Evolutionary conservation across 2,888 invertebrate species (phyloP).

Genomic region (Mesorhabditis belari): DNA sequence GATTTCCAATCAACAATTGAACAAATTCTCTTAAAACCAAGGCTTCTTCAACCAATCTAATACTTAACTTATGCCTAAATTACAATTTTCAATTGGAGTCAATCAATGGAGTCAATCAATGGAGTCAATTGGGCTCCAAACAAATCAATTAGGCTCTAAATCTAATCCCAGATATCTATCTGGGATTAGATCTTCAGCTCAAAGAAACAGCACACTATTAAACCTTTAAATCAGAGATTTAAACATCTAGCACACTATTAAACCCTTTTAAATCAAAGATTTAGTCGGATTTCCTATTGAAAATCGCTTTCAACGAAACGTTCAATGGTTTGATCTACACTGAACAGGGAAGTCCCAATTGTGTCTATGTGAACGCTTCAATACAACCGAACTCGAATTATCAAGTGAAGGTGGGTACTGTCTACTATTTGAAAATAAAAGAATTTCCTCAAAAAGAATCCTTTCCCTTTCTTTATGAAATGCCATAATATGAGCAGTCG

Average conservation of each 20-base stretch:
- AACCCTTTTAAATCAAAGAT: not conserved
- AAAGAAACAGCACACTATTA: too few species aligned
- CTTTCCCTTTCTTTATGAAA: not conserved
- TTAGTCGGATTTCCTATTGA: slow-evolving; percentile 46
- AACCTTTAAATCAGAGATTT: too few species aligned
- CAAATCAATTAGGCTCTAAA: too few species aligned
- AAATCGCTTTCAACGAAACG: slow-evolving; percentile 43
- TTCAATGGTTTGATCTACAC: slow-evolving; percentile 47
- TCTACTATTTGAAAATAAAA: not conserved
- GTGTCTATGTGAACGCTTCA: slow-evolving; percentile 50
- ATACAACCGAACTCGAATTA: slow-evolving; percentile 39
- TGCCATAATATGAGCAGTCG: not conserved
- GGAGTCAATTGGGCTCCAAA: too few species aligned
- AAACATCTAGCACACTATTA: too few species aligned
- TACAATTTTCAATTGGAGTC: not conserved
- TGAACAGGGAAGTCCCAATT: slow-evolving; percentile 48
- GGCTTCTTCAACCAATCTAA: too few species aligned
- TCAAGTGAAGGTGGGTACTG: slow-evolving; percentile 37
- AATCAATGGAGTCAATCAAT: too few species aligned
- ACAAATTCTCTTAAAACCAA: too few species aligned
- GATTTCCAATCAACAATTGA: too few species aligned
- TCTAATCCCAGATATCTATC: too few species aligned
- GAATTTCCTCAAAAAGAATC: not conserved
- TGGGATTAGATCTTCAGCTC: too few species aligned
- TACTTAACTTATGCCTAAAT: not conserved